Evolutionary conservation across 2,113 vertebrate genomes (phyloP), one percentile per base, ranked within the genome.

Genomic region (Sebastes schlegelii): DNA sequence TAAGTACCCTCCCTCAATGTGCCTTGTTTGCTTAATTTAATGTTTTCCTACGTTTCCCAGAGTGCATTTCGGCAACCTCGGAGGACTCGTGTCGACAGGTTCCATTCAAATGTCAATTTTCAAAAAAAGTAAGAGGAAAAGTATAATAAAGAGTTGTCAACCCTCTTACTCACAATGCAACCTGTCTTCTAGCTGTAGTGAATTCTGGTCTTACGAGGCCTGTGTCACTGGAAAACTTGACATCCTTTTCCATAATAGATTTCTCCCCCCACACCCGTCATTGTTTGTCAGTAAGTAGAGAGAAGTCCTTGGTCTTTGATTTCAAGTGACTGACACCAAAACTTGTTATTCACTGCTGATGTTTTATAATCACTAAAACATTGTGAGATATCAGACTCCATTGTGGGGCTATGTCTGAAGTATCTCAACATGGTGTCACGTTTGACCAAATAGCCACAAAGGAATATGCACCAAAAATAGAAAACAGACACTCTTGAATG

Each of bases 201-300:
- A 84, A 52, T 77, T 77, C 65, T 71, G 78, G 63, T 91, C 91
- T 86, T 14, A 14, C 4, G 91, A 91, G 89, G 75, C 85, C 46
- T 13, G 75, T 77, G 90, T 91, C 86, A 82, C 67, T 4, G 40
- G 77, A 46, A 88, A 84, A 71, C 65, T 6, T 87, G 89, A 90
- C 85, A 80, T 71, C 52, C 77, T 88, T 77, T 9, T 91, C 58
- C 70, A 87, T 85, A 79, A 89, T 86, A 74, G 48, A 91, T 91
- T 71, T 54, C 82, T 77, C 75, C 79, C 67, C 19, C 60, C 23
- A 34, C 34, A 55, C 17, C 71, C 63, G 63, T 85, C 74, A 74
- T 21, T 86, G 83, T 88, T 86, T 87, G 89, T 87, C 87, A 73
- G 67, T 63, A 11, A 74, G 78, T 45, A 58, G 66, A 74, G 61